Evolutionary conservation across 2,888 invertebrate species (phyloP).

Genomic region (Rotaria sp.): DNA sequence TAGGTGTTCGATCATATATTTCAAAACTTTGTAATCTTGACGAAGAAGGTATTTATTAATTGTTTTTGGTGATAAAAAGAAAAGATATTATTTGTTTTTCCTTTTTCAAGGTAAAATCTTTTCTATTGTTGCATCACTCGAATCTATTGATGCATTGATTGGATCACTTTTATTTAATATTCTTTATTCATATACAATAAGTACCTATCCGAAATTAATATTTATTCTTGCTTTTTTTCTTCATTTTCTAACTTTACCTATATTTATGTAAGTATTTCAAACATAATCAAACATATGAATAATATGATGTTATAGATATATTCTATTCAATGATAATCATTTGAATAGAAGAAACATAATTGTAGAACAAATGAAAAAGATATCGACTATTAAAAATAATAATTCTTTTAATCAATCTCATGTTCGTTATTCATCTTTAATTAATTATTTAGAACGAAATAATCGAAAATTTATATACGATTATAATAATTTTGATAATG

Average conservation of each 20-base stretch:
- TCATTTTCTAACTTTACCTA: slow-evolving; percentile 41
- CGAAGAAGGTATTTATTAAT: slow-evolving; percentile 53
- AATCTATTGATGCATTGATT: slow-evolving; percentile 53
- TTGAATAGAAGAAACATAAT: too few species aligned
- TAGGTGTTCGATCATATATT: slow-evolving; percentile 54
- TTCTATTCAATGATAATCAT: too few species aligned
- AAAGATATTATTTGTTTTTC: slow-evolving; percentile 40
- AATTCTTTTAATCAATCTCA: too few species aligned
- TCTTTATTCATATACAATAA: slow-evolving; percentile 50
- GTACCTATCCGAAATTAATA: slow-evolving; percentile 51
- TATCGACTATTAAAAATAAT: too few species aligned
- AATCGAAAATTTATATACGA: too few species aligned
- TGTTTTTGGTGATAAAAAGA: slow-evolving; percentile 10
- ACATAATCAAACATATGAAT: too few species aligned
- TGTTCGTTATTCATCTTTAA: too few species aligned
- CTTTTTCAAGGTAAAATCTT: slow-evolving; percentile 53
- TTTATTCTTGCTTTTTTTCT: slow-evolving; percentile 48
- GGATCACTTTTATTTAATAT: slow-evolving; percentile 55
- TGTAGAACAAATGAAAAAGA: too few species aligned
- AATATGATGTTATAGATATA: too few species aligned
- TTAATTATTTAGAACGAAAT: too few species aligned
- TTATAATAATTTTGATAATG: too few species aligned
- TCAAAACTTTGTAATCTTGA: slow-evolving; percentile 53
- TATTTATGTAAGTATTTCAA: background rate
- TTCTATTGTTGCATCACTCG: slow-evolving; percentile 54